Base-by-base conservation (phyloP, 1,140 invertebrate species). In the Lordiphosa mommai region DNA sequence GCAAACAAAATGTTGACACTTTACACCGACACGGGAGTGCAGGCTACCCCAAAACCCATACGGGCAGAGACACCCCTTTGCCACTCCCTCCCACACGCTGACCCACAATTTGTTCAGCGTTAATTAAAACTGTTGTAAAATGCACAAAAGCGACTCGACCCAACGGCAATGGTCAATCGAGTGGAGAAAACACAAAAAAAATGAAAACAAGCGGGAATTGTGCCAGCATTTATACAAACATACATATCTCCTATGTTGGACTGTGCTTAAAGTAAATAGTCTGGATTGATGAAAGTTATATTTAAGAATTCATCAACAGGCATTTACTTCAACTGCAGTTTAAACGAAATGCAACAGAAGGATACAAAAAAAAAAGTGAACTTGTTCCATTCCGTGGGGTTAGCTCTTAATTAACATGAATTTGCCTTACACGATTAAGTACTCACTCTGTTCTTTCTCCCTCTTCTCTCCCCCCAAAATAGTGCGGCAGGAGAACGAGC, bases 231-330 rank as follows among this genome's bases (percentile, higher is more conserved):
- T 4, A 40, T 40, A 20, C 7, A 38, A 16, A 9, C 4, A 38
- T 8, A 16, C 5, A n/a, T 23, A 41, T 12, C 17, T 43, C 10
- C 20, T 5, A 69, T 82, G 77, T 86, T 84, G 73, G 68, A 87
- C 73, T 88, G 80, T 86, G 76, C 65, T 88, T 88, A 88, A 88
- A 88, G 86, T 88, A 88, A 88, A 88, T 88, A 88, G 86, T 88
- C 86, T 88, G 86, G 80, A 88, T 88, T 88, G 86, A 88, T 88
- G 86, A 88, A 86, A 77, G 71, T 73, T 79, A 68, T 49, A 77
- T 84, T 72, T 52, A 63, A 85, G 73, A 74, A 82, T 80, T 88
- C 86, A 88, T 88, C 86, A 88, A 88, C 86, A 88, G 86, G 72
- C 86, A 88, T 88, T 88, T 88, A 88, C 86, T 88, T 88, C 82